These are phyloP conservation scores for Ylistrum balloti DNA, from an alignment of 1,140 invertebrate species.

Conservation along the genomic window DNA sequence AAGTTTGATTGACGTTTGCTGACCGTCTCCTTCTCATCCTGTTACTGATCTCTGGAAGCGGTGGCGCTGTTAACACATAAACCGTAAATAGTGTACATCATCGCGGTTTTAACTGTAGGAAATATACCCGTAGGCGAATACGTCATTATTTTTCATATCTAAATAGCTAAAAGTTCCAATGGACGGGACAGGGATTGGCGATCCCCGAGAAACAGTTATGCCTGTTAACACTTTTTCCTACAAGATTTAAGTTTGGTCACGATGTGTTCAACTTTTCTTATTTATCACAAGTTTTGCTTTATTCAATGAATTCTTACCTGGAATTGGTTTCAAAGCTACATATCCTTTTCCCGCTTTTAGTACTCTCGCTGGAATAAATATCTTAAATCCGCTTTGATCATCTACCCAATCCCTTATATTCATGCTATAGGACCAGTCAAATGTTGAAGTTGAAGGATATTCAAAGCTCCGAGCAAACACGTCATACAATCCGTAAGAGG, in stretches of 20 bases:
- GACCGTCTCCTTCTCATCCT: neutral
- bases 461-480: slow-evolving; percentile 42
- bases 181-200: too few relatives aligned
- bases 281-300: too few relatives aligned
- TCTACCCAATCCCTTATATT: neutral
- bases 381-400: slow-evolving; percentile 44
- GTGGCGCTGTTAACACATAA: neutral
- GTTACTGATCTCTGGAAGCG: neutral
- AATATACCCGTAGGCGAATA: too few relatives aligned
- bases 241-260: too few relatives aligned
- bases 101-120: too few relatives aligned
- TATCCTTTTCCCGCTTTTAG: neutral
- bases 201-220: too few relatives aligned
- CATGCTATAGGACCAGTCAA: slow-evolving; percentile 23
- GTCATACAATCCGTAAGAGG: slow-evolving; percentile 36
- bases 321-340: slow-evolving; percentile 21
- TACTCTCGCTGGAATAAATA: slow-evolving; percentile 36
- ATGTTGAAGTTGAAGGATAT: slow-evolving; percentile 11
- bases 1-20: neutral
- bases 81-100: too few relatives aligned
- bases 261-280: too few relatives aligned
- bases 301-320: too few relatives aligned
- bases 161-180: too few relatives aligned
- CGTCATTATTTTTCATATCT: too few relatives aligned
- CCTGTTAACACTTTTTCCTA: too few relatives aligned